A percentile compares a stretch with the other conserved stretches of the same genome.
Conservation (phyloP, 2,113 vertebrate species). For the Sylvietta virens region DNA sequence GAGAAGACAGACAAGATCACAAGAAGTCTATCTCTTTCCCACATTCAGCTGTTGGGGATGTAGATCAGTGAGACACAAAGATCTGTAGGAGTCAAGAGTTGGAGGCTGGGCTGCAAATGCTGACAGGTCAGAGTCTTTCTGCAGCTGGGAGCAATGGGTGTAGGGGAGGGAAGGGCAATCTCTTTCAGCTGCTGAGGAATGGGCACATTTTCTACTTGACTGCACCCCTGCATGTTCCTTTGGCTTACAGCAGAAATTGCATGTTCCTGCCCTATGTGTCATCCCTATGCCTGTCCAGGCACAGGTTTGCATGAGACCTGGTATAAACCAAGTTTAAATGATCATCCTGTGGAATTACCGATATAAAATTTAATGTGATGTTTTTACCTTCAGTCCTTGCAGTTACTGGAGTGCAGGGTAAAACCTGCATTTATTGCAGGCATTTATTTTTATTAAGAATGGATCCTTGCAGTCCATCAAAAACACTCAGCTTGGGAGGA, state of each 20-base stretch:
- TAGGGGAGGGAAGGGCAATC: not conserved
- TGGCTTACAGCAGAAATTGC: not conserved
- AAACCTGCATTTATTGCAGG: conserved; percentile 44
- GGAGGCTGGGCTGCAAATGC: not conserved
- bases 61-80: not conserved
- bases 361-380: conserved; percentile 53
- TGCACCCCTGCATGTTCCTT: not conserved
- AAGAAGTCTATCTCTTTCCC: not conserved
- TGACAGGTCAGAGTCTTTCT: not conserved
- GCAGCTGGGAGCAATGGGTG: not conserved
- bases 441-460: conserved; percentile 42
- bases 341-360: not conserved
- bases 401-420: conserved; percentile 27
- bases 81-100: not conserved
- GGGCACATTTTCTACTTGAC: not conserved
- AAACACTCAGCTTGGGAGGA: not conserved
- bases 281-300: not conserved
- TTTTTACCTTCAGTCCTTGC: conserved; percentile 46
- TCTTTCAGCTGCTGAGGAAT: not conserved
- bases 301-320: not conserved
- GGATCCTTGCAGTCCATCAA: conserved; percentile 1
- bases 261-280: not conserved
- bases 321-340: not conserved
- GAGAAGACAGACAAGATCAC: not conserved
- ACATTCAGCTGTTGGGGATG: not conserved